Conservation (phyloP, 2,888 invertebrate species). For the Rhabditoides inermis region DNA sequence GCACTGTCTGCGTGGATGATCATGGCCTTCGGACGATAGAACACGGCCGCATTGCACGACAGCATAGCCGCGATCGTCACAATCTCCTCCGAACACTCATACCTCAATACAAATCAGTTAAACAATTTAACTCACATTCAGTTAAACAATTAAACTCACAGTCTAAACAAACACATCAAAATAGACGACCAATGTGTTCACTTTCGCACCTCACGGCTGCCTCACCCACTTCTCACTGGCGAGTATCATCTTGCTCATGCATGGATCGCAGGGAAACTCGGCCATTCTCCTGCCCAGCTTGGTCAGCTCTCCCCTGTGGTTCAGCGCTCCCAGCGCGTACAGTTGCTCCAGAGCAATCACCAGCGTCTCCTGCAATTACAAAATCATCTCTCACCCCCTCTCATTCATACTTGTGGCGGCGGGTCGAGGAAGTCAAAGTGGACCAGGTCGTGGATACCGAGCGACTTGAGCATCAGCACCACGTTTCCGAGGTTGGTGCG, state of each 20-base stretch:
- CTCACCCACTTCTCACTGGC: slow-evolving; percentile 73
- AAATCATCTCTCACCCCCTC: too few relatives aligned
- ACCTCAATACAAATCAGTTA: slow-evolving; percentile 59
- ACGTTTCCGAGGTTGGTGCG: slow-evolving; percentile 94
- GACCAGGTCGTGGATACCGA: slow-evolving; percentile 92
- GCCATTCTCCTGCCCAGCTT: slow-evolving; percentile 95
- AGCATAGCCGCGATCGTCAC: slow-evolving; percentile 93
- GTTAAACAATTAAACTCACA: neutral
- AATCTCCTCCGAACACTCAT: slow-evolving; percentile 92
- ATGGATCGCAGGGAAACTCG: slow-evolving; percentile 95
- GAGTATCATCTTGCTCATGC: slow-evolving; percentile 95
- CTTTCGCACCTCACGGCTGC: neutral
- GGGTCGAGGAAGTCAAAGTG: slow-evolving; percentile 98
- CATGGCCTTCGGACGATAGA: slow-evolving; percentile 97
- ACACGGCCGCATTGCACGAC: slow-evolving; percentile 91
- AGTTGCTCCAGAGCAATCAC: slow-evolving; percentile 87
- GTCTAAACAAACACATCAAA: neutral
- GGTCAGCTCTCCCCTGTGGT: slow-evolving; percentile 90
- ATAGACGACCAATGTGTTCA: neutral
- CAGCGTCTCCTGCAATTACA: slow-evolving; percentile 57
- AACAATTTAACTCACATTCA: neutral
- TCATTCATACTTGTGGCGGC: too few relatives aligned
- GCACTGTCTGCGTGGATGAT: slow-evolving; percentile 58
- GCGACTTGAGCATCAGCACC: slow-evolving; percentile 85
- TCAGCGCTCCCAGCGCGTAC: slow-evolving; percentile 90